Evolutionary conservation across 1,140 invertebrate species (phyloP), one percentile per base, ranked within the genome.

Genomic region (Bombus terrestris): DNA sequence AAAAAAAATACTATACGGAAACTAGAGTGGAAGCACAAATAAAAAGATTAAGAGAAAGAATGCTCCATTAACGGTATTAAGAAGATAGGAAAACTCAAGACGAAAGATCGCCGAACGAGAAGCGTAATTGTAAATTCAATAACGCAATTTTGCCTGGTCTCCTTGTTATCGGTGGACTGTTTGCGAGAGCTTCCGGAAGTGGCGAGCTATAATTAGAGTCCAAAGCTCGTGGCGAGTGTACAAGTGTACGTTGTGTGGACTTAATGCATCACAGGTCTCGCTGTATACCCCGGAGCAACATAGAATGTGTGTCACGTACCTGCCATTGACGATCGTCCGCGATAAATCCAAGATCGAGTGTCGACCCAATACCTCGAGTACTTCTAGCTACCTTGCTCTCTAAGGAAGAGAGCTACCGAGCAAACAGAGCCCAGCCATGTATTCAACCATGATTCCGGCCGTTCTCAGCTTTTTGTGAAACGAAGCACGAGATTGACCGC

Each of bases 311-410:
- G 69, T 81, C 80, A 41, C 47, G 77, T 71, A 69, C 22, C 77
- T 66, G 35, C 64, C 78, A 28, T 37, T n/a, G 37, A 64, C 57
- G 32, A 74, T 41, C 35, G 15, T n/a, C 8, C 39, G 13, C 39
- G 81, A 75, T 75, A 83, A 83, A 75, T 83, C 32, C 69, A 22
- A 37, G 28, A 57, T 43, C 28, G 79, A 72, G 28, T 13, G 78
- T 25, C 66, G 47, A 35, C n/a, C 18, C 66, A 10, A 53, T 39
- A 41, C n/a, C 59, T 66, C n/a, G n/a, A 53, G 47, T 53, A 15
- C 25, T 35, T 35, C 68, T 35, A 28, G 37, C 41, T 73, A 81
- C 62, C 62, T 72, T 43, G 18, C 32, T 9, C 3, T 2, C 69
- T 0, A 15, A 78, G 80, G 9, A 62, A 5, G 13, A 12, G 28